A percentile compares a stretch with the other conserved stretches of the same genome.
Conservation (phyloP, 2,113 vertebrate genomes). For the Heloderma charlesbogerti region DNA sequence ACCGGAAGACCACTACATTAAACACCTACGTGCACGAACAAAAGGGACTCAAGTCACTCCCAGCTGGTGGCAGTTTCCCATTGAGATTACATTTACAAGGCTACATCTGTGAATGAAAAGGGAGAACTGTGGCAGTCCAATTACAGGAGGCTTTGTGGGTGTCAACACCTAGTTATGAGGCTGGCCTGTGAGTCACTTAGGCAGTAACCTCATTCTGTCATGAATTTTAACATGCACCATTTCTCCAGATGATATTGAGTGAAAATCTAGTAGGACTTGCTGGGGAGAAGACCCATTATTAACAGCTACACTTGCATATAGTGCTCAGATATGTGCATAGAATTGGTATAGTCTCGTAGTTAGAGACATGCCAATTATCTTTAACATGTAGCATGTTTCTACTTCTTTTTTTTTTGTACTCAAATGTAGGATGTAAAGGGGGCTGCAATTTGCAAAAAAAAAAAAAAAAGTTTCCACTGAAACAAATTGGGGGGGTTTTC, state of each 20-base stretch:
- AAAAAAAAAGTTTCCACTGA: too few species aligned
- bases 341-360: not conserved
- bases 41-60: slow-evolving; percentile 51
- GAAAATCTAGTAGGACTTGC: slow-evolving; percentile 36
- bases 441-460: too few species aligned
- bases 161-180: slow-evolving; percentile 75
- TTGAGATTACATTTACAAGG: slow-evolving; percentile 67
- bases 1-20: slow-evolving; percentile 29
- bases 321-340: not conserved
- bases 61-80: slow-evolving; percentile 57
- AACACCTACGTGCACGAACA: slow-evolving; percentile 43
- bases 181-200: slow-evolving; percentile 72
- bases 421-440: too few species aligned
- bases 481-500: too few species aligned
- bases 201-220: slow-evolving; percentile 78
- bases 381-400: not conserved
- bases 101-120: slow-evolving; percentile 60
- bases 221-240: slow-evolving; percentile 65
- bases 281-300: not conserved
- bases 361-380: not conserved
- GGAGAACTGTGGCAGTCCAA: slow-evolving; percentile 60
- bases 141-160: slow-evolving; percentile 65
- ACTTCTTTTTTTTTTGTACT: not conserved
- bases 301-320: not conserved
- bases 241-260: slow-evolving; percentile 57